Evolutionary conservation across 2,797 vertebrate genomes (phyloP), one percentile per base, ranked within the genome.

Genomic region (Taeniopygia guttata): DNA sequence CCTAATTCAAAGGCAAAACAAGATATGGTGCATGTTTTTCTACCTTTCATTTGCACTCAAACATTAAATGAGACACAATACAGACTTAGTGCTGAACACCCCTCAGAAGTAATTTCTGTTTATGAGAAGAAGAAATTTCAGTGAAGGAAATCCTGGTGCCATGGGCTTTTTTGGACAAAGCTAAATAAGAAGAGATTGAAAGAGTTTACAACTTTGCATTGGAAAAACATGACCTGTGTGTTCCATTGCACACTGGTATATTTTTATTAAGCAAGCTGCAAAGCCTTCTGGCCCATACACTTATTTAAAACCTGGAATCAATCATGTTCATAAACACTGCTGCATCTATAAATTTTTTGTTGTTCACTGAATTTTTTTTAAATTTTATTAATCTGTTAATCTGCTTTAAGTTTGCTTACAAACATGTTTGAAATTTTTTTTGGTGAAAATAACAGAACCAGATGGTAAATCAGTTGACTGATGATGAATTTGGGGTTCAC

Each of bases 361-460:
- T 62, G 11, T 45, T 88, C 63, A 85, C 34, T 70, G 11, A 78
- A 75, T 49, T 38, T 62, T 58, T 58, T 32, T 11, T 15, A n/a
- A n/a, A 34, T 87, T 30, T 66, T 20, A 32, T 30, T 56, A 46
- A n/a, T 62, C n/a, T 74, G 34, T 54, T 79, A 68, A 75, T 75
- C 42, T 79, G 40, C 43, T 86, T 94, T 34, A 80, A 55, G 3
- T 43, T 68, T 0, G 32, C n/a, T 64, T 79, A 68, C 49, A 84
- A 87, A 56, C 14, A 40, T 23, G 10, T 58, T 52, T 87, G 38
- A 89, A 80, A 91, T 54, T 5, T n/a, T 29, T 2, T 82, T 80
- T 78, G 18, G 55, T 78, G 78, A 87, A 82, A 94, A 67, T 21
- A 85, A 45, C 19, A 63, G 34, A 60, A 88, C 81, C 9, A 86